Evolutionary conservation across 2,888 invertebrate genomes (phyloP), one percentile per base, ranked within the genome.

Genomic region (Melanostoma mellinum): DNA sequence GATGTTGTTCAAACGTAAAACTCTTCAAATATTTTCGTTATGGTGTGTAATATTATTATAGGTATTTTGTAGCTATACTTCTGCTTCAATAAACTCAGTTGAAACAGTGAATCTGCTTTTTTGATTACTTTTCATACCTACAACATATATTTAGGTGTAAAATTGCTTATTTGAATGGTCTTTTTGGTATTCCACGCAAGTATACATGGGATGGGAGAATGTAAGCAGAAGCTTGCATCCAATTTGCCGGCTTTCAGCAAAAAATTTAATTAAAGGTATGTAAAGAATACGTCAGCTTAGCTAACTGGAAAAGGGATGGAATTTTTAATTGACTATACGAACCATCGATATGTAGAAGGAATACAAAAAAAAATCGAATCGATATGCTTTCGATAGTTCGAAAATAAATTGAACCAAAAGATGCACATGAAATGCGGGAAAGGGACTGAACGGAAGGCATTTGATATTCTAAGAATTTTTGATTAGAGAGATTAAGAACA

Each of bases 261-360:
- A 30, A 56, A 74, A 74, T 56, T 63, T 65, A 74, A 74, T 74
- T 74, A 74, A 74, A 65, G 48, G 55, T 65, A 50, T 65, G 46
- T 42, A 65, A 73, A 73, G 33, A 56, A 65, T 63, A 65, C 65
- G 4, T 40, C 35, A 53, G 46, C 46, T 40, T 33, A 40, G 63
- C 48, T 65, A 33, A 65, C 48, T 73, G 55, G 8, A 63, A 65
- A 44, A 61, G 36, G 61, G 55, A 73, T 36, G 72, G 55, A 73
- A 55, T 53, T 73, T 73, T 73, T 56, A 56, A 65, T 73, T 65
- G 65, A 73, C 46, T 60, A 20, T 30, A 58, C 0, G 0, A 2
- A 52, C 3, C 52, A 32, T 44, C 42, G 35, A 60, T 44, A 44
- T 44, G 20, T 20, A 20, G 20, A 20, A 20, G 20, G 20, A 20